Conservation (phyloP, 2,797 vertebrate species). For the Falco novaeseelandiae region DNA sequence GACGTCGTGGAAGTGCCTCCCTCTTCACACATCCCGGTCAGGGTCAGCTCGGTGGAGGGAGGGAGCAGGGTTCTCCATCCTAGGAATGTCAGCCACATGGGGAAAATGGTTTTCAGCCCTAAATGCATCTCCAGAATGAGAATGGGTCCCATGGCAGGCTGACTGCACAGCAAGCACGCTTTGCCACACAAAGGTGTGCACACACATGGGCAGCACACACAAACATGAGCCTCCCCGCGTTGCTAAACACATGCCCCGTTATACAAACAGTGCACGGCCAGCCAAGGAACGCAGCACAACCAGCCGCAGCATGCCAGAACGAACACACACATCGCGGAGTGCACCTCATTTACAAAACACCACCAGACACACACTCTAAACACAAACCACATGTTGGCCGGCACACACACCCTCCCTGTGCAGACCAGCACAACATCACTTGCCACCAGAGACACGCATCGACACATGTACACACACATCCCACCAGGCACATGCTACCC, state of each 20-base stretch:
- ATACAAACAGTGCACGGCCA: fast-evolving
- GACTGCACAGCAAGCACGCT: fast-evolving
- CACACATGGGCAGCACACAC: fast-evolving
- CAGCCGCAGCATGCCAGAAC: not conserved
- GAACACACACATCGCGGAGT: not conserved
- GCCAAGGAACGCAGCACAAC: not conserved
- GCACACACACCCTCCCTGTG: fast-evolving
- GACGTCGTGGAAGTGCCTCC: fast-evolving
- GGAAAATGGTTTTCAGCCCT: not conserved
- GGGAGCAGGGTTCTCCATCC: not conserved
- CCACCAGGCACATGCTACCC: not conserved
- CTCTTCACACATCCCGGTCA: not conserved
- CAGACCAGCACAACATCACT: not conserved
- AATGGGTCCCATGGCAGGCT: fast-evolving
- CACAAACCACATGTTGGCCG: slow-evolving; percentile 14
- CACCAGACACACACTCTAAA: slow-evolving; percentile 1
- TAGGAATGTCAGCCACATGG: not conserved
- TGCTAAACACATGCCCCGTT: fast-evolving
- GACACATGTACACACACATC: fast-evolving
- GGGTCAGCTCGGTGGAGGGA: not conserved
- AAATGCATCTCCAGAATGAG: fast-evolving
- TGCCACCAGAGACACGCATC: not conserved
- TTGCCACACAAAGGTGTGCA: fast-evolving
- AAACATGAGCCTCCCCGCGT: fast-evolving
- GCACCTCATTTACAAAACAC: slow-evolving; percentile 1